Evolutionary conservation across 30 jellyfish, hydroid and myxozoan species (phyloP), one percentile per base, ranked within the genome.

Genomic region (Chironex yamaguchii): DNA sequence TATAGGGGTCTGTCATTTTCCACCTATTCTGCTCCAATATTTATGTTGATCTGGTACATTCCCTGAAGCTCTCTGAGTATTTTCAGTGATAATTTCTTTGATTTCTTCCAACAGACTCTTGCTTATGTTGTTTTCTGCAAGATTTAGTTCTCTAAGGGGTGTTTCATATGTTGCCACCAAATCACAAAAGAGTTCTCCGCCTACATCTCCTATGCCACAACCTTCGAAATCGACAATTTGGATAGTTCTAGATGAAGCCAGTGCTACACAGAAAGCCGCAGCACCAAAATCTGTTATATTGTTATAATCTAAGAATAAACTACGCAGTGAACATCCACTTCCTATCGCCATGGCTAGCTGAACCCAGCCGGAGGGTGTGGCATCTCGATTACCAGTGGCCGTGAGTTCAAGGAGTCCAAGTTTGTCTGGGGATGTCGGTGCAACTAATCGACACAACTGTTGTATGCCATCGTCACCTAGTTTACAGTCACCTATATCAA

Each of bases 221-320:
- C 99, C 96, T 58, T 94, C 99, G 30, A 94, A 74, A 54, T 94
- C 99, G 9, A 95, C 58, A 3, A 73, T 52, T 36, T 85, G 85
- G 36, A 95, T 67, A 1, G 72, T 73, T 68, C 80, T 84, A 23
- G 96, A 78, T 14, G 97, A 91, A 33, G 99, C 96, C 11, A 95
- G 76, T 2, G 99, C 97, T 2, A 95, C 99, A 0, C 97, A 97
- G 86, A 95, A 94, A 23, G 73, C 29, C 14, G 97, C 99, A 62
- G 99, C 99, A 3, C 99, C 99, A 81, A 95, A 95, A 42, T 95
- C 99, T 0, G 97, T 97, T 85, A 95, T 71, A 35, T 86, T 80
- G 34, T 91, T 89, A 62, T 95, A 95, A 49, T 95, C 99, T 63
- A 95, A 94, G 69, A 76, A 95, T 29, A 95, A 79, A 22, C 91